Conservation (phyloP, 1,140 invertebrate species). For the Rhizoglyphus robini region DNA sequence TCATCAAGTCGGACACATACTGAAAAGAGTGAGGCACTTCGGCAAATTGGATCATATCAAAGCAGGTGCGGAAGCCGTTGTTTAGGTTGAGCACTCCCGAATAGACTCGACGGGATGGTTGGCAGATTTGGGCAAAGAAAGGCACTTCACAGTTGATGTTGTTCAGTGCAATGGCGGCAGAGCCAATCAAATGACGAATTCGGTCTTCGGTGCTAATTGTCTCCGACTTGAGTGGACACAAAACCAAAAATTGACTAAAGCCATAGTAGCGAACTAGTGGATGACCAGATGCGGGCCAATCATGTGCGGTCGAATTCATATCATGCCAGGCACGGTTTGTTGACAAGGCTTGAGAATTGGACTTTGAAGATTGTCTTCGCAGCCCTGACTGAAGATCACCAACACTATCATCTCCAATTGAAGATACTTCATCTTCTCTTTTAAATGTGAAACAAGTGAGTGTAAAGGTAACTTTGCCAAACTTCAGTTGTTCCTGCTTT, state of each 20-base stretch:
- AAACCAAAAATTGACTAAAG: slow-evolving; percentile 62
- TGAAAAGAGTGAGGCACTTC: slow-evolving; percentile 62
- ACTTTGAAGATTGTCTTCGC: neutral
- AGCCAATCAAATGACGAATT: slow-evolving; percentile 70
- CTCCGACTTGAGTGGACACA: slow-evolving; percentile 46
- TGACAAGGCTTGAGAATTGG: neutral
- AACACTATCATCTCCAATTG: too few species aligned
- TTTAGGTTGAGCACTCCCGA: slow-evolving; percentile 53
- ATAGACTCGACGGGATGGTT: slow-evolving; percentile 65
- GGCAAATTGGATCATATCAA: slow-evolving; percentile 75
- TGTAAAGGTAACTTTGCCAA: neutral
- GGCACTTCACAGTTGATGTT: slow-evolving; percentile 66
- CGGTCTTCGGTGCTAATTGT: slow-evolving; percentile 56
- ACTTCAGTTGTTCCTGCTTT: neutral
- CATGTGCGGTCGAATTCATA: slow-evolving; percentile 48
- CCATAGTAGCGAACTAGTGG: slow-evolving; percentile 50
- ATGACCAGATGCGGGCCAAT: slow-evolving; percentile 44
- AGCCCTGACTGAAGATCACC: neutral
- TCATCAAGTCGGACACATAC: slow-evolving; percentile 51
- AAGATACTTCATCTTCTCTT: neutral
- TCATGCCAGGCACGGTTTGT: slow-evolving; percentile 31
- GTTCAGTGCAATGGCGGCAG: slow-evolving; percentile 61
- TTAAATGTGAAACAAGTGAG: neutral
- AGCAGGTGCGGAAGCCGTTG: slow-evolving; percentile 55
- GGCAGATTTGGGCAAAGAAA: slow-evolving; percentile 68